Evolutionary conservation across 2,888 invertebrate genomes (phyloP).

Genomic region (Coleophora flavipennella): DNA sequence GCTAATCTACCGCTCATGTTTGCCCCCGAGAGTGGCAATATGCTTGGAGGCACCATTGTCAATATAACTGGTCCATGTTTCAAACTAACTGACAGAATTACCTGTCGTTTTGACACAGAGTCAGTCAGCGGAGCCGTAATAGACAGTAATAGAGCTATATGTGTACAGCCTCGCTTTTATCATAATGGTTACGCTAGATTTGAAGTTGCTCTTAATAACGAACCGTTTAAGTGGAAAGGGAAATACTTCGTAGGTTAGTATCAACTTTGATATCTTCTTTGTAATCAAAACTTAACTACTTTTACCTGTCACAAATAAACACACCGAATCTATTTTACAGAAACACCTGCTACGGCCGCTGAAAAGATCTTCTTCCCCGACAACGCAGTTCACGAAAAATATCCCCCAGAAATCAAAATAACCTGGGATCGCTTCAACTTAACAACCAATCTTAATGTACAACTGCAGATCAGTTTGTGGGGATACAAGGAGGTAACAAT

Average conservation of each 20-base stretch:
- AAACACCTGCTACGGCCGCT: conserved; percentile 90
- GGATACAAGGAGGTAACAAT: conserved; percentile 91
- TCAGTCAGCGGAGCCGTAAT: conserved; percentile 84
- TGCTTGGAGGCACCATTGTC: conserved; percentile 97
- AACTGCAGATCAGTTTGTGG: conserved; percentile 87
- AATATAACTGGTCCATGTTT: conserved; percentile 98
- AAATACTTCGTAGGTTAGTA: conserved; percentile 90
- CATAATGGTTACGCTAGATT: conserved; percentile 92
- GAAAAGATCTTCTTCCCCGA: conserved; percentile 88
- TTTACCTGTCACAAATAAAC: too few relatives aligned
- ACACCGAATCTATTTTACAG: conserved; percentile 45
- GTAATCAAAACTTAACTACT: too few relatives aligned
- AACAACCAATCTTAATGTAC: conserved; percentile 83
- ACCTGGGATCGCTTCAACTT: conserved; percentile 90
- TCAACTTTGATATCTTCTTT: background rate
- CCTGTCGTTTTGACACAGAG: conserved; percentile 88
- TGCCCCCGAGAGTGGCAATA: conserved; percentile 96
- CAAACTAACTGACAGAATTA: conserved; percentile 80
- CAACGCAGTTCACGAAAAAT: conserved; percentile 79
- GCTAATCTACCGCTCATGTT: conserved; percentile 87
- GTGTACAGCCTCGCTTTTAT: conserved; percentile 88
- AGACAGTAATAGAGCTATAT: conserved; percentile 87
- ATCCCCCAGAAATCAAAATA: conserved; percentile 82
- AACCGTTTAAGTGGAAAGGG: conserved; percentile 90
- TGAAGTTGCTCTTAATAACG: conserved; percentile 87